Evolutionary conservation across 2,113 vertebrate genomes (phyloP).

Genomic region (Elephantulus edwardii): DNA sequence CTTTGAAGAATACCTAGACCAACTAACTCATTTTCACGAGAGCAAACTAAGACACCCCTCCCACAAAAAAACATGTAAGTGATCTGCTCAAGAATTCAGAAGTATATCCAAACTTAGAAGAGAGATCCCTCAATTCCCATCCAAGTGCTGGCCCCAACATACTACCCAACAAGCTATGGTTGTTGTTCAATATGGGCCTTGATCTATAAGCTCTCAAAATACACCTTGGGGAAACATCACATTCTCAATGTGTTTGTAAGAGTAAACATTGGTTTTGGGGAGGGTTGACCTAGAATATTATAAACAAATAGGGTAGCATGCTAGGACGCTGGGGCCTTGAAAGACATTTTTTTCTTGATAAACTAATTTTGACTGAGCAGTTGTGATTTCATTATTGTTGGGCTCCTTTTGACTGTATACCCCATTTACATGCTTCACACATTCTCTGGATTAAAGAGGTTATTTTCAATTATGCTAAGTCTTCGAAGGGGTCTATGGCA

Average conservation of each 20-base stretch:
- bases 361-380: conserved; percentile 18
- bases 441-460: neutral
- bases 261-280: too few species aligned
- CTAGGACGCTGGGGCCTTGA: too few species aligned
- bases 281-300: too few species aligned
- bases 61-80: neutral
- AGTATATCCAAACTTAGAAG: neutral
- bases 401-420: neutral
- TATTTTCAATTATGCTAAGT: neutral
- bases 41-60: conserved; percentile 14
- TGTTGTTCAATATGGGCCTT: too few species aligned
- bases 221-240: too few species aligned
- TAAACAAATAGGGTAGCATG: too few species aligned
- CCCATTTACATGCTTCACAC: neutral
- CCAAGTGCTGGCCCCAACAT: neutral
- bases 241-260: too few species aligned
- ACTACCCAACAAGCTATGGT: too few species aligned
- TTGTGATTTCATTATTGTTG: neutral
- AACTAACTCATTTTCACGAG: neutral
- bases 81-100: neutral
- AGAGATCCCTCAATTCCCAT: neutral
- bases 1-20: neutral
- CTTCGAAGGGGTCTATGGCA: neutral
- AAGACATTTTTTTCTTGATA: conserved; percentile 7
- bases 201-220: too few species aligned